Conservation (phyloP, 2,888 invertebrate species). For the Apotomis turbidana region DNA sequence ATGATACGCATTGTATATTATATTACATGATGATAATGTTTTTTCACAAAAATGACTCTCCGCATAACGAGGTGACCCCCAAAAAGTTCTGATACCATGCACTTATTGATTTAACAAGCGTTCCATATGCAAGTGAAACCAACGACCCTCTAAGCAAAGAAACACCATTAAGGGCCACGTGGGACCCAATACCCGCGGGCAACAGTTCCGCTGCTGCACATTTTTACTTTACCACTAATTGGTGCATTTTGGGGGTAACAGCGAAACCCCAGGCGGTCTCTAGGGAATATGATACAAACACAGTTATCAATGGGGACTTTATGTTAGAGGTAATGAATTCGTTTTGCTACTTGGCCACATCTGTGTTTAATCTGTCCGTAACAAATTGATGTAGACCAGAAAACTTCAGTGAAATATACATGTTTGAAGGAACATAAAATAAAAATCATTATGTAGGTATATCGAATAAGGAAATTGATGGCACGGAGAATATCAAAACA, state of each 20-base stretch:
- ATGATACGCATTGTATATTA: not conserved
- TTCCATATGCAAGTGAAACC: slow-evolving; percentile 74
- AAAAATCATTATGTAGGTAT: not conserved
- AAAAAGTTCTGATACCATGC: slow-evolving; percentile 45
- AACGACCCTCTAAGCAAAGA: slow-evolving; percentile 78
- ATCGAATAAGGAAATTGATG: slow-evolving; percentile 19
- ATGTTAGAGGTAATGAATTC: slow-evolving; percentile 64
- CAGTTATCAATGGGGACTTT: slow-evolving; percentile 77
- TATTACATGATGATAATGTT: not conserved
- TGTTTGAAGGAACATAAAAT: not conserved
- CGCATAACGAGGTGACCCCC: slow-evolving; percentile 18
- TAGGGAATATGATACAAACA: slow-evolving; percentile 63
- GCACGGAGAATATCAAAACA: slow-evolving; percentile 7
- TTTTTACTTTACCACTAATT: slow-evolving; percentile 83
- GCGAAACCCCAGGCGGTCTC: slow-evolving; percentile 67
- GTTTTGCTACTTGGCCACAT: slow-evolving; percentile 41
- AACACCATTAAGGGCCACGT: slow-evolving; percentile 77
- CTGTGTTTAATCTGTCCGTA: slow-evolving; percentile 46
- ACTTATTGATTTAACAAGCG: slow-evolving; percentile 73
- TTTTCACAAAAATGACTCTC: not conserved
- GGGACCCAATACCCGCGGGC: slow-evolving; percentile 68
- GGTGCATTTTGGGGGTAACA: slow-evolving; percentile 74
- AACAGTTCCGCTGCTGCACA: slow-evolving; percentile 76
- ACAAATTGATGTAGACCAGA: not conserved
- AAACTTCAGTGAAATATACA: not conserved